Conservation (phyloP, 2,888 invertebrate genomes). For the Esperia sulphurella region DNA sequence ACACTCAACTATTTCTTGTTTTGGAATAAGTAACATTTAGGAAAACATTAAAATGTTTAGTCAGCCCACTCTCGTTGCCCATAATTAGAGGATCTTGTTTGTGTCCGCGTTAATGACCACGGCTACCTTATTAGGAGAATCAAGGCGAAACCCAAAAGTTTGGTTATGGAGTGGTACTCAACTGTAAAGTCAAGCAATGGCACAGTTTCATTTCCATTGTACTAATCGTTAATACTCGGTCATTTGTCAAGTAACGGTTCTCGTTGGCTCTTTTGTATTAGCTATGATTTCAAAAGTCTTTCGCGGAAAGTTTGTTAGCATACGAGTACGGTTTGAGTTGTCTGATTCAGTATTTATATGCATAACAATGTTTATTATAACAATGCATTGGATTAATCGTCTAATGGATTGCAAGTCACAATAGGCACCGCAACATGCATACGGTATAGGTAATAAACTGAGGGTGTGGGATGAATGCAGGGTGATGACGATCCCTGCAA, state of each 20-base stretch:
- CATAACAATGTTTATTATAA: conserved; percentile 40
- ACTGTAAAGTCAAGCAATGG: conserved; percentile 8
- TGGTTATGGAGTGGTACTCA: conserved; percentile 12
- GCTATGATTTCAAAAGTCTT: conserved; percentile 1
- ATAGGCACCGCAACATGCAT: conserved; percentile 69
- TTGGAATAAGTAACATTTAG: neutral
- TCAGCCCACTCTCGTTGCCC: conserved; percentile 51
- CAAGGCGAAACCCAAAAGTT: conserved; percentile 27
- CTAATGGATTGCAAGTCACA: conserved; percentile 70
- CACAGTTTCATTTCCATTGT: neutral
- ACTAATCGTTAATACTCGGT: neutral
- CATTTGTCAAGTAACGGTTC: conserved; percentile 5
- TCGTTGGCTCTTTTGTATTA: conserved; percentile 5
- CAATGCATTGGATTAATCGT: conserved; percentile 64
- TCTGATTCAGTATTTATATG: conserved; percentile 26
- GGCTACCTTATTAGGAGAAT: conserved; percentile 45
- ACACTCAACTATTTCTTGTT: neutral
- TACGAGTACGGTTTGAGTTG: neutral
- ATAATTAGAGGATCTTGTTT: conserved; percentile 47
- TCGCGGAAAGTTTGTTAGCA: conserved; percentile 2
- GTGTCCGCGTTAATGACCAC: conserved; percentile 47
- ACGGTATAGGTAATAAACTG: conserved; percentile 66
- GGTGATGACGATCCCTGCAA: conserved; percentile 42
- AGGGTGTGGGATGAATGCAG: conserved; percentile 71
- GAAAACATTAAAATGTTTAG: conserved; percentile 28